Conservation (phyloP, 2,113 vertebrate species). For the Gadus macrocephalus region DNA sequence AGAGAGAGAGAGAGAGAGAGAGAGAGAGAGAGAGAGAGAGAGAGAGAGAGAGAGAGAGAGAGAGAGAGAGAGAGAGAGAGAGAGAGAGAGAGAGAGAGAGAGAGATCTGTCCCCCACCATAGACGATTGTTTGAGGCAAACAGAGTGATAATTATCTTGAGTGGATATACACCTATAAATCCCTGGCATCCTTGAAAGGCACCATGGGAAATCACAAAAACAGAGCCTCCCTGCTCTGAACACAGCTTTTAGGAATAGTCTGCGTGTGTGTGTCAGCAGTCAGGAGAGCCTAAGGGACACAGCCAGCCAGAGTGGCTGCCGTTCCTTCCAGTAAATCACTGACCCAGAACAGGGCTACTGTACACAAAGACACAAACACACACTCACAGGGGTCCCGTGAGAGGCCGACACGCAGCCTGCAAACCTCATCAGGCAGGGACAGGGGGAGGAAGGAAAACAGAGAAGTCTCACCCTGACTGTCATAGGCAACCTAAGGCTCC, state of each 20-base stretch:
- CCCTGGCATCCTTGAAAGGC: neutral
- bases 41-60: conserved; percentile 29
- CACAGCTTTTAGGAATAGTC: conserved; percentile 26
- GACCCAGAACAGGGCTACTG: conserved; percentile 53
- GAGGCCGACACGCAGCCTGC: conserved; percentile 41
- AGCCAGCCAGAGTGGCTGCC: conserved; percentile 39
- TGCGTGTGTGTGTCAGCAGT: conserved; percentile 21
- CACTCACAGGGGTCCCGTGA: conserved; percentile 33
- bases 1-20: conserved; percentile 21
- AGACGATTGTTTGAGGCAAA: neutral
- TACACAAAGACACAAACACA: conserved; percentile 33
- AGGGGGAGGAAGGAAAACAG: conserved; percentile 29
- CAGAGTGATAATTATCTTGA: neutral
- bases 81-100: conserved; percentile 27
- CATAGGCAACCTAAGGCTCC: neutral
- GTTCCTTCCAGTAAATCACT: conserved; percentile 48
- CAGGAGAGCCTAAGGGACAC: conserved; percentile 44
- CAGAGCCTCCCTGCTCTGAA: neutral
- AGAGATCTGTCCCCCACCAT: neutral
- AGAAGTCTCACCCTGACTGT: conserved; percentile 41
- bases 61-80: conserved; percentile 30
- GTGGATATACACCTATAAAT: no score
- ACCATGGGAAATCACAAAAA: neutral
- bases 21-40: conserved; percentile 27
- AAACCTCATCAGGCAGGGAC: conserved; percentile 60